A percentile compares a stretch with the other conserved stretches of the same genome.
Conservation (phyloP, 1,140 invertebrate genomes). For the Caenorhabditis brenneri region DNA sequence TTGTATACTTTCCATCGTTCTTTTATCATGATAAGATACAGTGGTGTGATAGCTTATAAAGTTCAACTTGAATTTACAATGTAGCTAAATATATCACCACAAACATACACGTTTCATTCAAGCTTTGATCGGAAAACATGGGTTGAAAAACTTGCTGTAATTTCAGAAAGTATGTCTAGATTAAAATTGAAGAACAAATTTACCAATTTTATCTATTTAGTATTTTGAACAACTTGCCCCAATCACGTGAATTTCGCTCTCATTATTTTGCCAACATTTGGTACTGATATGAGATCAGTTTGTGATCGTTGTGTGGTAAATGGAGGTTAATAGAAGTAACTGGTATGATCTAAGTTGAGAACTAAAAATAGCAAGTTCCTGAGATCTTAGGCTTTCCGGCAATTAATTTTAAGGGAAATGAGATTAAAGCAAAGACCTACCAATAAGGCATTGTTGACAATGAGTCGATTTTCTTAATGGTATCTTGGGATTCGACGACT, state of each 20-base stretch:
- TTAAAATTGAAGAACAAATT: not conserved
- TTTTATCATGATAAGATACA: not conserved
- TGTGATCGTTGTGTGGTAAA: not conserved
- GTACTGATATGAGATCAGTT: constrained; percentile 18
- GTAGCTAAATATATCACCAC: too few relatives aligned
- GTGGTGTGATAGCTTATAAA: not conserved
- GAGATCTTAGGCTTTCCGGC: too few relatives aligned
- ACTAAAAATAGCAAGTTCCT: not conserved
- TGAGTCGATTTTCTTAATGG: constrained; percentile 20
- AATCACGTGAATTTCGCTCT: constrained; percentile 1
- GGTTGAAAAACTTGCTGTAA: too few relatives aligned
- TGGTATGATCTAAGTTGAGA: not conserved
- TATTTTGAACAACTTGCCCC: not conserved
- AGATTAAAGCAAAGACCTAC: not conserved
- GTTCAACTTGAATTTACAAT: too few relatives aligned
- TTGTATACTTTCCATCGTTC: not conserved
- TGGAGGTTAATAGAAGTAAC: not conserved
- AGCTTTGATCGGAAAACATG: too few relatives aligned
- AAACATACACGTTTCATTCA: too few relatives aligned
- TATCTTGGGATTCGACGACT: not conserved
- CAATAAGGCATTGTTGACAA: constrained; percentile 11
- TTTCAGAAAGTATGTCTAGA: not conserved
- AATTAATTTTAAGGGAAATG: too few relatives aligned
- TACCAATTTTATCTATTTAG: not conserved
- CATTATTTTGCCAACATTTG: not conserved